phyloP scores from a whole-genome alignment of 2,888 invertebrate species.

The Limnephilus lunatus region DNA sequence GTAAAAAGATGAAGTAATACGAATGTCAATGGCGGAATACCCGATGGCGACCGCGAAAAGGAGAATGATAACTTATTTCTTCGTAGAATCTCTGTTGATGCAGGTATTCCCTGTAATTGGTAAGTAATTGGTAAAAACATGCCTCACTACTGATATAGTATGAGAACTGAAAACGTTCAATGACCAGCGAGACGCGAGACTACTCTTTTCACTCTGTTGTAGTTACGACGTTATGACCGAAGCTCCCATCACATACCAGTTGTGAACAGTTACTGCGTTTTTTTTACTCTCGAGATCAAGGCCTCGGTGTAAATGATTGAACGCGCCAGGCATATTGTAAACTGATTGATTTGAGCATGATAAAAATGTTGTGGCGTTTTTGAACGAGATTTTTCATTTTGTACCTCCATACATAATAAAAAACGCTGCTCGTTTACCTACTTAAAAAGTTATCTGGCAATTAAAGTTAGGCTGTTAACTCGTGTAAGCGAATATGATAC shows the following conservation, averaged over 20 bases:
- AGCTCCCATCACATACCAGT: background rate
- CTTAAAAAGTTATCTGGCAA: no score
- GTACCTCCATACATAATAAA: background rate
- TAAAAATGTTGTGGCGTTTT: background rate
- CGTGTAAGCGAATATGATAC: no score
- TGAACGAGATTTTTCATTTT: background rate
- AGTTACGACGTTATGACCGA: background rate
- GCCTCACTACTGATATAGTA: background rate
- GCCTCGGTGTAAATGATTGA: background rate
- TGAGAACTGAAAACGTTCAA: background rate
- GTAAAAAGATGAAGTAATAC: background rate
- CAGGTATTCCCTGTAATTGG: background rate
- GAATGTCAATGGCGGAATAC: background rate
- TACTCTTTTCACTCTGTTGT: background rate
- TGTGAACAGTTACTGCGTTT: background rate
- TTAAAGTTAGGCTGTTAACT: no score
- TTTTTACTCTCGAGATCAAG: background rate
- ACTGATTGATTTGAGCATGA: background rate
- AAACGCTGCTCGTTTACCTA: no score
- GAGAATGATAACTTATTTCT: background rate
- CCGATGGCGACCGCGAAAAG: background rate
- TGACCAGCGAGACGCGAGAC: background rate
- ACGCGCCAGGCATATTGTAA: constrained; percentile 2
- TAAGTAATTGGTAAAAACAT: background rate
- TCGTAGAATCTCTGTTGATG: background rate